Conservation (phyloP, 2,113 vertebrate genomes). For the Mormyrus iriodes region DNA sequence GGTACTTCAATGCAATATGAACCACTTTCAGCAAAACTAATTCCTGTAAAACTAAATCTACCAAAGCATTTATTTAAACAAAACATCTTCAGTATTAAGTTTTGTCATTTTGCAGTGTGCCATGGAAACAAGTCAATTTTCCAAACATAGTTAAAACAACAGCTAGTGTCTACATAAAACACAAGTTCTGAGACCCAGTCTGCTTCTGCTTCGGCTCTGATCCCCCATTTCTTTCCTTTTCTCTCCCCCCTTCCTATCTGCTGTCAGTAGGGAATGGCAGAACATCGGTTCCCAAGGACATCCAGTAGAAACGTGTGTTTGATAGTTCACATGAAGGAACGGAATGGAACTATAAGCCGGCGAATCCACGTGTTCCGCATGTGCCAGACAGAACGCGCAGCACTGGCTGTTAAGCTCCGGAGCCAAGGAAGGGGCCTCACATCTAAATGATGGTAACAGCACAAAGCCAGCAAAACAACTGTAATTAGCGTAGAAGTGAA, state of each 20-base stretch:
- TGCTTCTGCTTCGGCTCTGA: not conserved
- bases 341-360: not conserved
- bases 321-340: not conserved
- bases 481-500: conserved; percentile 2
- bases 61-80: not conserved
- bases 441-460: not conserved
- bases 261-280: not conserved
- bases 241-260: not conserved
- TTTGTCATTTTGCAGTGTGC: not conserved
- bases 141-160: not conserved
- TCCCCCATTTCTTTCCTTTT: not conserved
- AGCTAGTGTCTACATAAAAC: not conserved
- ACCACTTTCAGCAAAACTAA: not conserved
- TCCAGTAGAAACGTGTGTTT: not conserved
- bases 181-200: not conserved
- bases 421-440: not conserved
- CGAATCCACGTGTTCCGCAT: not conserved
- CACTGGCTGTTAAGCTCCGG: not conserved
- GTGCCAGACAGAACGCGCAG: not conserved
- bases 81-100: not conserved
- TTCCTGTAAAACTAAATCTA: not conserved
- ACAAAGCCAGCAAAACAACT: not conserved
- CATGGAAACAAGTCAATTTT: not conserved
- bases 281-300: not conserved
- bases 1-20: not conserved